These are phyloP conservation scores for Hemistola chrysoprasaria DNA, from an alignment of 2,888 invertebrate genomes.

Conservation along the genomic window DNA sequence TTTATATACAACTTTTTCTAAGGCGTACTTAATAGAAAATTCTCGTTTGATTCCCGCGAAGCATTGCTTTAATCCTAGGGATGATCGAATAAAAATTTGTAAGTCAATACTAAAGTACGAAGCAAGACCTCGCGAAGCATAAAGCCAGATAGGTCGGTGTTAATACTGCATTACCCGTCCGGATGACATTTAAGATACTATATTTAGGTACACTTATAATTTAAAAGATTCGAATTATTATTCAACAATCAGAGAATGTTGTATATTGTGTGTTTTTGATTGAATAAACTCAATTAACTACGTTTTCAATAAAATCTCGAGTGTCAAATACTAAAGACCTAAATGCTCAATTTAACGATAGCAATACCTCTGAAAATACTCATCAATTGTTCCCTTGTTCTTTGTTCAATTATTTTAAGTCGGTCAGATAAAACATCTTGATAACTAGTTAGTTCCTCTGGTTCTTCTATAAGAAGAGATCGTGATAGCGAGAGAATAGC, in stretches of 20 bases:
- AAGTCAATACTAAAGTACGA: constrained; percentile 12
- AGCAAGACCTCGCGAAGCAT: constrained; percentile 6
- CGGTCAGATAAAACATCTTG: constrained; percentile 27
- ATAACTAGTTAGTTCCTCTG: constrained; percentile 24
- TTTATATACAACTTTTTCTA: no score
- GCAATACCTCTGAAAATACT: constrained; percentile 20
- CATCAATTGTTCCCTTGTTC: constrained; percentile 27
- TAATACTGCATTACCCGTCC: constrained; percentile 4
- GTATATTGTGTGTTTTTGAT: no score
- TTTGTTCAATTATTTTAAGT: constrained; percentile 27
- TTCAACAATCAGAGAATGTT: no score
- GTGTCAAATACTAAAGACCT: no score
- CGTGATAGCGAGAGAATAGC: constrained; percentile 35
- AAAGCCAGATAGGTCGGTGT: constrained; percentile 1
- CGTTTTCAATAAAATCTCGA: no score
- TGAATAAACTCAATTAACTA: no score
- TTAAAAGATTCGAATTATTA: no score
- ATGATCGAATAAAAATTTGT: constrained; percentile 28
- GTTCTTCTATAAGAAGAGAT: constrained; percentile 25
- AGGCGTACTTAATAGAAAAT: no score
- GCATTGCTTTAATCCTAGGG: constrained; percentile 26
- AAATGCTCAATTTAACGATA: constrained; percentile 14
- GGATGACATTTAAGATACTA: no score
- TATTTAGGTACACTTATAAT: no score
- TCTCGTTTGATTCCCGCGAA: no score